Evolutionary conservation across 2,113 vertebrate genomes (phyloP), one percentile per base, ranked within the genome.

Genomic region (Puntigrus tetrazona): DNA sequence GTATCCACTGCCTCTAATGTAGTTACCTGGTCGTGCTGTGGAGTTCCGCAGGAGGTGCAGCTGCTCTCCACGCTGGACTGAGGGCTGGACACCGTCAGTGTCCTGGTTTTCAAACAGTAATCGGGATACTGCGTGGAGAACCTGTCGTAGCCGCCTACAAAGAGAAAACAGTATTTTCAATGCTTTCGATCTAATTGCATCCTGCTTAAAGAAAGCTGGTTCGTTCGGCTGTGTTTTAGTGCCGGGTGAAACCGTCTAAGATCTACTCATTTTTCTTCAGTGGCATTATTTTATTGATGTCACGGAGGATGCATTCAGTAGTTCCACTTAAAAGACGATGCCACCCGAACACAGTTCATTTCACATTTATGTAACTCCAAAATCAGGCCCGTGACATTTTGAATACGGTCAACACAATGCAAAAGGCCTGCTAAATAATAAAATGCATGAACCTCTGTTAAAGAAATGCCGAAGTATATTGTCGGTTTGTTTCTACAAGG

Each of bases 11-110:
- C 31, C 14, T 52, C 22, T 82, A 67, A 82, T 84, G 67, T 45
- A 61, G 36, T 88, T 90, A 99, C 98, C 97, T 99, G 97, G 84
- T 99, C 97, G 5, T 97, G 96, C 41, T 97, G 95, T 0, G 97
- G 98, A 7, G 97, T 99, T 29, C 96, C 96, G 86, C 97, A 99
- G n/a, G 97, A 98, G 65, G 95, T 96, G 91, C 96, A 98, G 41
- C 95, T 92, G 2, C 96, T 95, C 92, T 96, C 96, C 1, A 96
- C 7, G 89, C 94, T 90, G 91, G 93, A 86, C 95, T 96, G 91
- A 93, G 94, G 83, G 90, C 88, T 82, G 92, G 94, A 86, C 93
- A 95, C 84, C 70, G 96, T 91, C 84, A 94, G 74, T 55, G 92
- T 88, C 88, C 94, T 95, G 86, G 91, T 94, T 89, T 94, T 94